A percentile compares a stretch with the other conserved stretches of the same genome.
Conservation (phyloP, 2,797 vertebrate genomes). For the Erpetoichthys calabaricus region DNA sequence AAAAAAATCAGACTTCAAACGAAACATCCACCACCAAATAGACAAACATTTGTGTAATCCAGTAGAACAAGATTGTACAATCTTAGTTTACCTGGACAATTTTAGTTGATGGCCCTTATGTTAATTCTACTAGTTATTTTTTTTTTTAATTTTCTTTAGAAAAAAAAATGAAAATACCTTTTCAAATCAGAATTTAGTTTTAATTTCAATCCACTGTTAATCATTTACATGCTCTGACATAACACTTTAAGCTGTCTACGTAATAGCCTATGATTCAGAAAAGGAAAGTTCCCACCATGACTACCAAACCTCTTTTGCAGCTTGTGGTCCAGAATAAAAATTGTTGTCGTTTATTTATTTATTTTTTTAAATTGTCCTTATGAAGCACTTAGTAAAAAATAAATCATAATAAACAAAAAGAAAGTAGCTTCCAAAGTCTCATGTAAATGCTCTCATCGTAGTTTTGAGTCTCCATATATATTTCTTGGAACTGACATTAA, state of each 20-base stretch:
- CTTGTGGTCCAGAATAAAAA: neutral
- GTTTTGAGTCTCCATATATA: constrained; percentile 86
- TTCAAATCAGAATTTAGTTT: constrained; percentile 16
- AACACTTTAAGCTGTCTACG: neutral
- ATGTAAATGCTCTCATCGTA: constrained; percentile 62
- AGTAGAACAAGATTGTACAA: constrained; percentile 7
- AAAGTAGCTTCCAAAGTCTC: neutral
- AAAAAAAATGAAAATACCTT: constrained; percentile 5
- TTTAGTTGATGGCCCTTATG: neutral
- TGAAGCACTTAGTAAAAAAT: neutral
- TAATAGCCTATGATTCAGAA: constrained; percentile 5
- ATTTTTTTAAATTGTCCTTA: neutral
- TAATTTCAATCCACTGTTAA: constrained; percentile 3
- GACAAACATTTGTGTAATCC: constrained; percentile 5
- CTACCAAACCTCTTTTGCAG: neutral
- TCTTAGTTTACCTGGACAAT: neutral
- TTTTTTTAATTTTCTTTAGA: constrained; percentile 12
- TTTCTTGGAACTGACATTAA: constrained; percentile 87
- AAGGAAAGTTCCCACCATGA: neutral
- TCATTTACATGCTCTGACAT: constrained; percentile 5
- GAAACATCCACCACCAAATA: constrained; percentile 9
- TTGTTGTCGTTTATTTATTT: neutral
- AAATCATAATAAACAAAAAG: neutral
- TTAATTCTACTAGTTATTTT: constrained; percentile 7
- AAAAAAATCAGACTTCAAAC: constrained; percentile 9